Evolutionary conservation across 2,113 vertebrate species (phyloP), one percentile per base, ranked within the genome.

Genomic region (Ellobius talpinus): DNA sequence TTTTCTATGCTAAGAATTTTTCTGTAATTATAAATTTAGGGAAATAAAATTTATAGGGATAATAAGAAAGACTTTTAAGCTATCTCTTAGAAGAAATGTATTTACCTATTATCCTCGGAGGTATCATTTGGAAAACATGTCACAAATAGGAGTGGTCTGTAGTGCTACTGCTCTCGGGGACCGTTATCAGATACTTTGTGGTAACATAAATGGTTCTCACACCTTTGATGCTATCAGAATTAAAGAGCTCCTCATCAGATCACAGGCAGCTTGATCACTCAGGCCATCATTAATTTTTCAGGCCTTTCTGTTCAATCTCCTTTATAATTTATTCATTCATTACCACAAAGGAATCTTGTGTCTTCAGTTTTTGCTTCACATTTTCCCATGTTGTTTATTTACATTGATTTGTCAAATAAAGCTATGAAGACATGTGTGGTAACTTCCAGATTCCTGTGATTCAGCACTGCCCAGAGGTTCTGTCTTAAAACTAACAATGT

Each of bases 221-320:
- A 95, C 36, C 61, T 96, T 39, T 93, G 77, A 93, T 95, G 95
- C 97, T 96, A 97, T 98, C 95, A 97, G 85, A 97, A 96, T 93
- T 93, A 47, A 17, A 63, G 93, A 98, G 79, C 68, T 96, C 45
- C 76, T 77, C 45, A 91, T 97, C 52, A 58, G 93, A 90, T 73
- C 93, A 93, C 84, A 98, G 91, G 39, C 92, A 82, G 90, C 85
- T 96, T 96, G 89, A 98, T 98, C 95, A 96, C 0, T n/a, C 86
- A 97, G 33, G 94, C 82, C 89, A 45, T 73, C 87, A 98, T 98
- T 96, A 98, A 98, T 97, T 98, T 99, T 98, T 98, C 91, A 98
- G 97, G 33, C 6, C 78, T 98, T 98, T 98, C 94, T 98, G 92
- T 96, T 97, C 98, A 97, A 97, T 95, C 92, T 97, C 70, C 36